phyloP scores from a whole-genome alignment of 2,797 vertebrate species.

The Buceros bicornis region DNA sequence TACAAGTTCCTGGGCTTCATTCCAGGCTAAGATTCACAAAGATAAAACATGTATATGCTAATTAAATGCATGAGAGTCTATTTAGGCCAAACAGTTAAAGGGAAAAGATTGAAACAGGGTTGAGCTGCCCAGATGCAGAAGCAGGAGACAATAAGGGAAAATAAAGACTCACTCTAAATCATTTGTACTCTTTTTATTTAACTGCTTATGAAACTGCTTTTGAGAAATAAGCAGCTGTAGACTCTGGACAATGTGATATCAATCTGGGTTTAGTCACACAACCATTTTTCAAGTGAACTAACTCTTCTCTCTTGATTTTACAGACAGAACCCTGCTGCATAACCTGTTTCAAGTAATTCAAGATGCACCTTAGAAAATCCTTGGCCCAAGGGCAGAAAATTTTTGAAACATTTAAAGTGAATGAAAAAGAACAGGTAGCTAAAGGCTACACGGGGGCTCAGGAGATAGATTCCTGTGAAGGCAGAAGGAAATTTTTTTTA shows the following conservation, averaged over 20 bases:
- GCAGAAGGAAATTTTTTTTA: conserved; percentile 9
- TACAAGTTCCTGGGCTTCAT: conserved; percentile 17
- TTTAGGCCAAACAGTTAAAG: conserved; percentile 33
- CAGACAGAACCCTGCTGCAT: background rate
- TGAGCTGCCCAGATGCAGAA: background rate
- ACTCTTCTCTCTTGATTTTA: background rate
- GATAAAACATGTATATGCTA: conserved; percentile 29
- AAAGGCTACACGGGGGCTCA: background rate
- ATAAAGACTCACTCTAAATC: background rate
- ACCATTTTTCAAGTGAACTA: background rate
- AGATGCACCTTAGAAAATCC: conserved; percentile 4
- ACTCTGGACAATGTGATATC: background rate
- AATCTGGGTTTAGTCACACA: background rate
- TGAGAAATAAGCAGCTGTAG: background rate
- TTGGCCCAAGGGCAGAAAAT: conserved; percentile 9
- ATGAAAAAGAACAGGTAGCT: background rate
- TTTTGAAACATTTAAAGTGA: conserved; percentile 15
- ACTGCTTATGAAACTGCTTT: background rate
- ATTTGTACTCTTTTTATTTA: background rate
- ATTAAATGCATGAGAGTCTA: conserved; percentile 3
- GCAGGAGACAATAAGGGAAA: background rate
- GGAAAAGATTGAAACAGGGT: background rate
- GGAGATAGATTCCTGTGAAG: background rate
- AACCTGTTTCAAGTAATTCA: background rate
- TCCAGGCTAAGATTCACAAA: conserved; percentile 25